Evolutionary conservation across 2,113 vertebrate species (phyloP).

Genomic region (Dromas ardeola): DNA sequence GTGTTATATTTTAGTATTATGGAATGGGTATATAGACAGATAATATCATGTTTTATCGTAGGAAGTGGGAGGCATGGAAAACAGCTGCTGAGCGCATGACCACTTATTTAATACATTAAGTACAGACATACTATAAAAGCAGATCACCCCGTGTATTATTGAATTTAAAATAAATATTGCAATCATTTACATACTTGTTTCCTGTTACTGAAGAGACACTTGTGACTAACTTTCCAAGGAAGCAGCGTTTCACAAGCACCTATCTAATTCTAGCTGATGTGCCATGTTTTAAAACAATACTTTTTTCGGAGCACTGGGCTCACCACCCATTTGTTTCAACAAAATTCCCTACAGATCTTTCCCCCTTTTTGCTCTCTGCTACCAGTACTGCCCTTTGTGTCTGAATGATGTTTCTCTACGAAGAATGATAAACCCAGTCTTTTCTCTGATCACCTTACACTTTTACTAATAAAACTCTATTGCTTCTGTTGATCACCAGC

Average conservation of each 20-base stretch:
- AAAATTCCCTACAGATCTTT: not conserved
- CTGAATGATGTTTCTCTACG: not conserved
- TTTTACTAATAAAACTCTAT: not conserved
- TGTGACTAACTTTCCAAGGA: not conserved
- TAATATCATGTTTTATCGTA: not conserved
- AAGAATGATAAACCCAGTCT: not conserved
- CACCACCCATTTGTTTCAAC: not conserved
- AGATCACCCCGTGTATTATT: not conserved
- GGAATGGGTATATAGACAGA: not conserved
- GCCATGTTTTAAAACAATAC: not conserved
- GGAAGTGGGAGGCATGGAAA: not conserved
- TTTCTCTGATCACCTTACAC: not conserved
- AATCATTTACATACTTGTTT: not conserved
- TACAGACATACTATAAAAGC: not conserved
- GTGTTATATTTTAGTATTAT: not conserved
- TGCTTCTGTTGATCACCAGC: not conserved
- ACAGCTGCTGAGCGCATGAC: not conserved
- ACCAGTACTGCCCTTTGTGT: rapidly evolving
- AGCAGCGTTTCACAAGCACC: not conserved
- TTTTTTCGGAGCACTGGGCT: not conserved
- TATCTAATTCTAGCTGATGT: not conserved
- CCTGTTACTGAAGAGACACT: not conserved
- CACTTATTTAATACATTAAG: not conserved
- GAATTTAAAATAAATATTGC: not conserved
- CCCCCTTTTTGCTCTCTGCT: not conserved